Evolutionary conservation across 1,140 invertebrate genomes (phyloP).

Genomic region (Apis cerana): DNA sequence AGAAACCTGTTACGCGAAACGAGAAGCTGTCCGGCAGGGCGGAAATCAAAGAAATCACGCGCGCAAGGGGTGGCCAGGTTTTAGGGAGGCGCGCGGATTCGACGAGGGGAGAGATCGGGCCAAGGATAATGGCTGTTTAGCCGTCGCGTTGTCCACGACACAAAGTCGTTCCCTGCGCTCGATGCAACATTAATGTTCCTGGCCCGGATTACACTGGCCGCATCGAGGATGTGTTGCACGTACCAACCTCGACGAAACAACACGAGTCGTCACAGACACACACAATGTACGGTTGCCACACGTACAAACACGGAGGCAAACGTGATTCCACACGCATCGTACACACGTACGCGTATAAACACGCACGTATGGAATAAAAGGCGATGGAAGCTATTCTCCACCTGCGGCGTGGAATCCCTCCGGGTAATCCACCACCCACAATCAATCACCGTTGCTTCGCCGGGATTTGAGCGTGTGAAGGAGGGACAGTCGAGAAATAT

Average conservation of each 20-base stretch:
- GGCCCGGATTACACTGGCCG: conserved; percentile 68
- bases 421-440: conserved; percentile 63
- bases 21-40: neutral
- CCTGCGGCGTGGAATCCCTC: conserved; percentile 53
- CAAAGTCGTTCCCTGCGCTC: conserved; percentile 66
- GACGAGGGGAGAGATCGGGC: conserved; percentile 29
- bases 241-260: conserved; percentile 8
- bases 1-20: neutral
- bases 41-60: conserved; percentile 20
- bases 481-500: conserved; percentile 41
- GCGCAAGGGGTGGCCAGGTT: conserved; percentile 15
- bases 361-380: conserved; percentile 13
- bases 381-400: conserved; percentile 27
- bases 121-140: conserved; percentile 73
- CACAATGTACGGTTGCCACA: too few species aligned
- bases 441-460: conserved; percentile 67
- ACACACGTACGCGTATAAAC: neutral
- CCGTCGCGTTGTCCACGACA: conserved; percentile 65
- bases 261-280: neutral
- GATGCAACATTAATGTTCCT: conserved; percentile 76
- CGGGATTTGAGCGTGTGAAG: conserved; percentile 33
- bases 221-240: conserved; percentile 55
- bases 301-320: neutral
- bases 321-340: too few species aligned
- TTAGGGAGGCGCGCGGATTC: conserved; percentile 32